Base-by-base conservation (phyloP, 2,888 invertebrate genomes). In the Archaeoteleia sp. region DNA sequence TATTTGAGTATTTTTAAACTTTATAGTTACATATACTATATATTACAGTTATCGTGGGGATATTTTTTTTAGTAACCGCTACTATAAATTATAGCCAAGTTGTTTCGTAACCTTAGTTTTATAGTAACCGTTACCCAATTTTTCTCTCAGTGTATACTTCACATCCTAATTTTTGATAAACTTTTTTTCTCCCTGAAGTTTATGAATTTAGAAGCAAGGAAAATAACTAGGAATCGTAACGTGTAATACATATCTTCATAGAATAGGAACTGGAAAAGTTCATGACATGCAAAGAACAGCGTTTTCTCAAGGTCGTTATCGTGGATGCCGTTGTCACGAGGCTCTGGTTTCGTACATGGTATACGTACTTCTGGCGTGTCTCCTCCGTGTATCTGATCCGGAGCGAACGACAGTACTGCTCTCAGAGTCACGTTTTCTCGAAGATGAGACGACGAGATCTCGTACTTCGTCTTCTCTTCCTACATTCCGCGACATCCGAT, bases 251-350 rank as follows among this genome's bases (percentile, higher is more conserved):
- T 29, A 5, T 9, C 29, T 20, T 2, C 29, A n/a, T 29, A 2
- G 29, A 5, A 2, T 3, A 29, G 29, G 29, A 29, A 29, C 29
- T 9, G 9, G 29, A 9, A 29, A 8, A 20, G 29, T 29, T 29
- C 7, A 23, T 35, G 42, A 63, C 55, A 43, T 65, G 60, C 51
- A 61, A 63, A 54, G 68, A 55, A 37, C 58, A 62, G 67, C 62
- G 58, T 66, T 62, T n/a, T 63, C 67, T 70, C 68, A 72, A 72
- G 72, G 72, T 67, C 72, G 68, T 71, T 69, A 69, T 61, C 67
- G 43, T 49, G 58, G 58, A 60, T 54, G 63, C 45, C 60, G 53
- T 63, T 57, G 67, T 71, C 61, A 69, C 70, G 67, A 71, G 69
- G 48, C 37, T 43, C 62, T 55, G 66, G 61, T 72, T 72, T 70